Evolutionary conservation across 2,113 vertebrate species (phyloP).

Genomic region (Ailurus styani): DNA sequence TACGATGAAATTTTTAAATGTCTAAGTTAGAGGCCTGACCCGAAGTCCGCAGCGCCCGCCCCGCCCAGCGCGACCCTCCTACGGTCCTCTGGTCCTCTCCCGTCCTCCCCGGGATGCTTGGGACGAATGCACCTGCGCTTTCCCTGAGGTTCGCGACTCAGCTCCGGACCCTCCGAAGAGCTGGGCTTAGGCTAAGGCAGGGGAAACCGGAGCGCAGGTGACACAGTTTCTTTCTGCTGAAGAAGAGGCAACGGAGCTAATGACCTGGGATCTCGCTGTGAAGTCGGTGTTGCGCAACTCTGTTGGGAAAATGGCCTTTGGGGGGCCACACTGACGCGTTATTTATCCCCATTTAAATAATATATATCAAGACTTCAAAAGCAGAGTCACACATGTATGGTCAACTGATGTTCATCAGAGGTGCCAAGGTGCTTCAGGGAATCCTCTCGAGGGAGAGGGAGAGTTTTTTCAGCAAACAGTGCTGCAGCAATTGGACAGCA

Average conservation of each 20-base stretch:
- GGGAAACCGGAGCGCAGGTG: neutral
- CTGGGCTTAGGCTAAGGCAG: too few relatives aligned
- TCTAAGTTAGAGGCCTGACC: neutral
- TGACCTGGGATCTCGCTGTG: neutral
- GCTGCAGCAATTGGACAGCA: neutral
- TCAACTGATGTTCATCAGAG: neutral
- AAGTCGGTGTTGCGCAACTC: neutral
- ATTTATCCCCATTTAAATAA: neutral
- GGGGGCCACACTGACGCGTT: neutral
- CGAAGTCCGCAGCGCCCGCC: too few relatives aligned
- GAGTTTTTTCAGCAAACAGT: neutral
- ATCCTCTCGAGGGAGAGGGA: neutral
- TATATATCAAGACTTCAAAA: neutral
- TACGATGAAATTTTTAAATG: neutral
- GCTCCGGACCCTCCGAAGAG: neutral
- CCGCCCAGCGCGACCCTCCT: too few relatives aligned
- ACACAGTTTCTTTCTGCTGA: too few relatives aligned
- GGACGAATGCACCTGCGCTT: neutral
- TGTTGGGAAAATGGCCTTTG: neutral
- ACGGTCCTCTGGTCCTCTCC: too few relatives aligned
- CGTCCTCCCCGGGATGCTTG: too few relatives aligned
- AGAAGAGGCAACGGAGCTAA: neutral
- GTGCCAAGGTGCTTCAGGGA: neutral
- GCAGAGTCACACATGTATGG: neutral
- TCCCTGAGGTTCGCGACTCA: neutral